Evolutionary conservation across 2,888 invertebrate genomes (phyloP).

Genomic region (Phortica okadai): DNA sequence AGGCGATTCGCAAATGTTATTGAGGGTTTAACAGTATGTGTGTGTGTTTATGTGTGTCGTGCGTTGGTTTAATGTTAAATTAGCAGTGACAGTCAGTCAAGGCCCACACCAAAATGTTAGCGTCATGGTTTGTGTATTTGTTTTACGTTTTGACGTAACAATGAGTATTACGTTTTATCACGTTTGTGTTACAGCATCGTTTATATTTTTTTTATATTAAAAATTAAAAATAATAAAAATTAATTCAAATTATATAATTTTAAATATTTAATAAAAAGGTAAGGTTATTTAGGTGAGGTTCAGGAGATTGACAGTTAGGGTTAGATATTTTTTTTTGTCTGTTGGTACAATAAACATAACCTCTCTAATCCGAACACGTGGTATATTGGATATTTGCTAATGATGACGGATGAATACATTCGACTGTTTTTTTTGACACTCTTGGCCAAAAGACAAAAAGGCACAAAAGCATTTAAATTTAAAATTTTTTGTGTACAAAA

Average conservation of each 20-base stretch:
- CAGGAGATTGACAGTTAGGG: neutral
- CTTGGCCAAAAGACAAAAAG: too few species aligned
- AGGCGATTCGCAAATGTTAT: neutral
- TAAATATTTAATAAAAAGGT: neutral
- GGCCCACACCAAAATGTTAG: neutral
- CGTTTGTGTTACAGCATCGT: neutral
- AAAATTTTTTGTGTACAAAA: too few species aligned
- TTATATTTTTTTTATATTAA: neutral
- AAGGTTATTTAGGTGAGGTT: neutral
- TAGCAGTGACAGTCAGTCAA: neutral
- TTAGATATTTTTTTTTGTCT: neutral
- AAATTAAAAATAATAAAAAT: constrained; percentile 14
- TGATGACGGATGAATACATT: too few species aligned
- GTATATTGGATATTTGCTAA: neutral
- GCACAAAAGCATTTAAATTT: too few species aligned
- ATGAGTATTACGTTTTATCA: constrained; percentile 28
- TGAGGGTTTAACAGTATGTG: neutral
- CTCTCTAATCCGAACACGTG: neutral
- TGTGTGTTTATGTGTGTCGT: neutral
- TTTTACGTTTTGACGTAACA: neutral
- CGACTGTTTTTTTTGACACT: too few species aligned
- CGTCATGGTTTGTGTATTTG: constrained; percentile 4
- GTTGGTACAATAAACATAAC: too few species aligned
- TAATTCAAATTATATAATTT: neutral
- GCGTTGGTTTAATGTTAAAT: neutral